These are phyloP conservation scores for Macrosoma leucophasiata DNA, from an alignment of 2,888 invertebrate species.

Conservation along the genomic window DNA sequence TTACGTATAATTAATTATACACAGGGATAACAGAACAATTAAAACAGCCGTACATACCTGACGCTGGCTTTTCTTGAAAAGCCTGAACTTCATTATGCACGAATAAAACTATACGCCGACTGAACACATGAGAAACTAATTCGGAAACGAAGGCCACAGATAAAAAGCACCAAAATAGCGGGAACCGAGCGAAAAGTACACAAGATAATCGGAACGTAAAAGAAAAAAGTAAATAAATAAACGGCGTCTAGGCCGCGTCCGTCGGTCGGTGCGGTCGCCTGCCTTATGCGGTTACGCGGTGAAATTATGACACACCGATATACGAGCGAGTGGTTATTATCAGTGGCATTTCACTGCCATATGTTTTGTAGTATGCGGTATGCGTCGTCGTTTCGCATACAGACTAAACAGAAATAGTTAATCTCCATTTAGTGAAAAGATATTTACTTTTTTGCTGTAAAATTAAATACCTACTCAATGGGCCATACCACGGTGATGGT, in stretches of 20 bases:
- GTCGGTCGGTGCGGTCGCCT: slow-evolving; percentile 23
- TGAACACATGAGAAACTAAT: slow-evolving; percentile 29
- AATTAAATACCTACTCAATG: no score
- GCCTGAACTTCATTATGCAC: slow-evolving; percentile 57
- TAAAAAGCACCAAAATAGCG: slow-evolving; percentile 33
- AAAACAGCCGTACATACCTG: slow-evolving; percentile 38
- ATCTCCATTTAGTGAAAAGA: no score
- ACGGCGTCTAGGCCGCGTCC: slow-evolving; percentile 21
- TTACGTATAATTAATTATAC: slow-evolving; percentile 5
- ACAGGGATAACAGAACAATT: not conserved
- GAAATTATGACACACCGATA: slow-evolving; percentile 22
- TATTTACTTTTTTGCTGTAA: no score
- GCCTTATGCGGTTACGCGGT: slow-evolving; percentile 20
- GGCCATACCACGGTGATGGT: no score
- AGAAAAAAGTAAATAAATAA: slow-evolving; percentile 10
- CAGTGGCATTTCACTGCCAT: no score
- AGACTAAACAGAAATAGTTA: no score
- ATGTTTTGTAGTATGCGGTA: no score
- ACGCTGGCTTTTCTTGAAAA: slow-evolving; percentile 58
- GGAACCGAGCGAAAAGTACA: slow-evolving; percentile 14
- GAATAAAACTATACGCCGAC: slow-evolving; percentile 19
- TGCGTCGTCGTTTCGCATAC: no score
- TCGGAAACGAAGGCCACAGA: slow-evolving; percentile 36
- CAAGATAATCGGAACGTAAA: slow-evolving; percentile 15
- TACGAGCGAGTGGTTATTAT: no score